Conservation (phyloP, 2,113 vertebrate species). For the Centropus unirufus region DNA sequence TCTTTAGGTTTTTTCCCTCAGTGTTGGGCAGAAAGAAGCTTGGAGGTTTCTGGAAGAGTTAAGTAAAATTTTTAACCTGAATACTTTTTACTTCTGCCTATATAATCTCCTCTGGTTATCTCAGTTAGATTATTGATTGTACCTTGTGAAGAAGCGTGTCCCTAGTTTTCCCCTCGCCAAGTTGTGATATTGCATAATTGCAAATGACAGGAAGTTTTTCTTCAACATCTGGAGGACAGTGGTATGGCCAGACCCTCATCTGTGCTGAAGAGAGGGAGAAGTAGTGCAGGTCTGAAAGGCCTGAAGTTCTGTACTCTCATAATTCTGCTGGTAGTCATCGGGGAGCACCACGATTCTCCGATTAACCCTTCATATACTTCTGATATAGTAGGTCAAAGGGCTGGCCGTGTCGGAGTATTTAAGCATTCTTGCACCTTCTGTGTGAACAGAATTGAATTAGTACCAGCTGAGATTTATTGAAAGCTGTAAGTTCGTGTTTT, state of each 20-base stretch:
- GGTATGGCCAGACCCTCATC: background rate
- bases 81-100: background rate
- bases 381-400: background rate
- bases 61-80: background rate
- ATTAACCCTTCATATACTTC: background rate
- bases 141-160: background rate
- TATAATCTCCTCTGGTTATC: background rate
- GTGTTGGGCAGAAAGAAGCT: background rate
- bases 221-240: background rate
- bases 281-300: background rate
- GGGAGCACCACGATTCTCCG: background rate
- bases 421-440: background rate
- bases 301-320: background rate
- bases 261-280: background rate
- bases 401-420: background rate
- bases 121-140: background rate
- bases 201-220: background rate
- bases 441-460: background rate
- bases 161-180: background rate
- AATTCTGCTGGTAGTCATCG: background rate
- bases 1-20: background rate
- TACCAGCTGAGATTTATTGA: background rate
- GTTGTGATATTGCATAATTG: background rate
- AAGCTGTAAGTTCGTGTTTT: slow-evolving; percentile 9
- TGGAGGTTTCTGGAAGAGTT: slow-evolving; percentile 4